Evolutionary conservation across 2,113 vertebrate genomes (phyloP).

Genomic region (Phrynosoma blainvillii): DNA sequence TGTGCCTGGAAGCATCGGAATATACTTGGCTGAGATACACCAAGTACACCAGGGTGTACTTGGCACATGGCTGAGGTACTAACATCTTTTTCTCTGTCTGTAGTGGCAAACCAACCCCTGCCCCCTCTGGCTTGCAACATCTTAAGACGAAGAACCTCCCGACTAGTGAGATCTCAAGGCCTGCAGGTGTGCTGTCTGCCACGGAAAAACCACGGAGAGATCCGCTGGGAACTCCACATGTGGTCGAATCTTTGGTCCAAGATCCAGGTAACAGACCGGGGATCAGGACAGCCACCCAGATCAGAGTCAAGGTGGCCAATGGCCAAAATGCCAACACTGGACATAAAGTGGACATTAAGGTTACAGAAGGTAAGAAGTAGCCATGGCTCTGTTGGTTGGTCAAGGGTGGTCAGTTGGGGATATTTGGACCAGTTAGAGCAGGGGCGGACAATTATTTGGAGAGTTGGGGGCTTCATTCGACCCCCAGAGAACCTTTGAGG

Average conservation of each 20-base stretch:
- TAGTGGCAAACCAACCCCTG: constrained; percentile 40
- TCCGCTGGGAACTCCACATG: constrained; percentile 12
- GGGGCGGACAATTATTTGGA: not conserved
- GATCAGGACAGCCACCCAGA: rapidly evolving
- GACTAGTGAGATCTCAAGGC: not conserved
- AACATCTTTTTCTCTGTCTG: constrained; percentile 4
- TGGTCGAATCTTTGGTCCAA: not conserved
- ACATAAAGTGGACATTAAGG: constrained; percentile 45
- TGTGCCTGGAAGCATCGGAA: not conserved
- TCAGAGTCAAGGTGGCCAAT: not conserved
- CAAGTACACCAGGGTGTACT: no score
- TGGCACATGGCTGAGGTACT: not conserved
- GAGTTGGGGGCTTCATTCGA: no score
- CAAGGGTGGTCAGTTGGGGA: no score
- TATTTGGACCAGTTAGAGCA: not conserved
- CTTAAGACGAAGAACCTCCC: constrained; percentile 19
- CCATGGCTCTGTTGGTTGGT: not conserved
- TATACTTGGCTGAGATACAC: no score
- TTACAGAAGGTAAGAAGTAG: constrained; percentile 60
- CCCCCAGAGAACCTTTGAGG: not conserved
- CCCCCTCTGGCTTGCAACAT: not conserved
- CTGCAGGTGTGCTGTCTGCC: constrained; percentile 15
- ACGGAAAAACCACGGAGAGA: not conserved
- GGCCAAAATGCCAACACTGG: constrained; percentile 12
- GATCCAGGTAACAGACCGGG: rapidly evolving